Percentiles rank a stretch among this genome's conserved stretches.
These are phyloP conservation scores for Tinea trinotella DNA, from an alignment of 2,888 invertebrate species.

Conservation along the genomic window DNA sequence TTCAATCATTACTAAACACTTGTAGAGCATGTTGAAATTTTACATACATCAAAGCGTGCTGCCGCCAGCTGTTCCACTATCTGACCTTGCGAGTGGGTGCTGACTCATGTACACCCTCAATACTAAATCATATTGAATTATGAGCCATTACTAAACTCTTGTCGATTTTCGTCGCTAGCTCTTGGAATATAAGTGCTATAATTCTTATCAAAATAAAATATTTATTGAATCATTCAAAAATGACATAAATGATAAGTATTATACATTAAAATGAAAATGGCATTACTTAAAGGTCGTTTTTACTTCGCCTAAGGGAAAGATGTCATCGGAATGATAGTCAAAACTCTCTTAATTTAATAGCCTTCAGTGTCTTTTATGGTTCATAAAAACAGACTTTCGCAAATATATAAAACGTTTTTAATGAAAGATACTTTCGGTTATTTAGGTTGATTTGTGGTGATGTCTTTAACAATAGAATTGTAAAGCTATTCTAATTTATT, in stretches of 20 bases:
- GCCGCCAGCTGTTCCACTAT: too few species aligned
- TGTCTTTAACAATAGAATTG: too few species aligned
- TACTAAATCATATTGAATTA: too few species aligned
- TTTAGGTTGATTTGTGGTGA: not conserved
- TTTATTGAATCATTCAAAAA: conserved; percentile 12
- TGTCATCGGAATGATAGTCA: conserved; percentile 29
- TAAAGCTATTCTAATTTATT: too few species aligned
- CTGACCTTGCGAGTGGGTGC: too few species aligned
- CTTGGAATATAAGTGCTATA: too few species aligned
- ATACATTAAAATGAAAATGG: conserved; percentile 14
- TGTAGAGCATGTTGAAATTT: too few species aligned
- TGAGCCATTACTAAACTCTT: too few species aligned
- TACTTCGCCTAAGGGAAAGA: conserved; percentile 25
- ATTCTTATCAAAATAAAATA: conserved; percentile 1
- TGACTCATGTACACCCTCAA: too few species aligned
- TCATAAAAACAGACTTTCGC: conserved; percentile 13
- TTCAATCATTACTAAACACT: too few species aligned
- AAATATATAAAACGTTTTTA: not conserved
- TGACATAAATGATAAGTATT: conserved; percentile 14
- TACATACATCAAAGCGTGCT: too few species aligned
- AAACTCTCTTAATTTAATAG: conserved; percentile 26
- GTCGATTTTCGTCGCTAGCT: too few species aligned
- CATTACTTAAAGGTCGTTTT: conserved; percentile 6
- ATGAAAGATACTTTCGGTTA: not conserved
- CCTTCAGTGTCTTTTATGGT: conserved; percentile 20